phyloP scores from a whole-genome alignment of 1,140 invertebrate species.

The Anastatus disparis region DNA sequence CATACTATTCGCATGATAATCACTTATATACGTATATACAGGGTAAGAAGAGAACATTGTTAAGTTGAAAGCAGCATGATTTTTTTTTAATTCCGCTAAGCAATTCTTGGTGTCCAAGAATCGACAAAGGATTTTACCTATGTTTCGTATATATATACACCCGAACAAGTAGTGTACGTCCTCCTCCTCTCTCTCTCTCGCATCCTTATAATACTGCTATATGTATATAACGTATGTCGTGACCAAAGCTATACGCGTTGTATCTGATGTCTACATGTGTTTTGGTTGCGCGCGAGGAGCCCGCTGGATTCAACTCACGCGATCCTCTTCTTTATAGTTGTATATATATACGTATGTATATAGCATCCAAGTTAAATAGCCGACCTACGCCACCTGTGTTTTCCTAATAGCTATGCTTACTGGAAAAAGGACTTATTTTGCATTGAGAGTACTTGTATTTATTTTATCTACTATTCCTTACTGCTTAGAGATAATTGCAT shows the following conservation, averaged over 20 bases:
- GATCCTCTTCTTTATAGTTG: constrained; percentile 48
- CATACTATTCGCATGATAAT: not conserved
- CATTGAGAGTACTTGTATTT: too few relatives aligned
- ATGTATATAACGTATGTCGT: constrained; percentile 44
- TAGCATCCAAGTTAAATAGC: not conserved
- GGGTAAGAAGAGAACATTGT: constrained; percentile 19
- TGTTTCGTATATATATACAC: not conserved
- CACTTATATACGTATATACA: not conserved
- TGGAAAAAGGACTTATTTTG: too few relatives aligned
- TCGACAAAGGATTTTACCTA: constrained; percentile 21
- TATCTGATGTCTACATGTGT: constrained; percentile 57
- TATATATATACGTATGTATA: not conserved
- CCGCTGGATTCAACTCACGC: constrained; percentile 47
- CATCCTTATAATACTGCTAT: too few relatives aligned
- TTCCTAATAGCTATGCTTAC: not conserved
- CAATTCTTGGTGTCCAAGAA: constrained; percentile 15
- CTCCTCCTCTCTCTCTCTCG: too few relatives aligned
- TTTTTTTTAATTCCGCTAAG: constrained; percentile 6
- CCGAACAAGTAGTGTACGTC: too few relatives aligned
- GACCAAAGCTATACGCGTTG: constrained; percentile 51
- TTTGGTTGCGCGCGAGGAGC: constrained; percentile 30
- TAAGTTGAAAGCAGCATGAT: constrained; percentile 5
- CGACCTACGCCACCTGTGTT: constrained; percentile 9
- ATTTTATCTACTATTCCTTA: too few relatives aligned
- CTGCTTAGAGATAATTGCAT: too few relatives aligned